Evolutionary conservation across 2,113 vertebrate species (phyloP), one percentile per base, ranked within the genome.

Genomic region (Apteryx mantelli): DNA sequence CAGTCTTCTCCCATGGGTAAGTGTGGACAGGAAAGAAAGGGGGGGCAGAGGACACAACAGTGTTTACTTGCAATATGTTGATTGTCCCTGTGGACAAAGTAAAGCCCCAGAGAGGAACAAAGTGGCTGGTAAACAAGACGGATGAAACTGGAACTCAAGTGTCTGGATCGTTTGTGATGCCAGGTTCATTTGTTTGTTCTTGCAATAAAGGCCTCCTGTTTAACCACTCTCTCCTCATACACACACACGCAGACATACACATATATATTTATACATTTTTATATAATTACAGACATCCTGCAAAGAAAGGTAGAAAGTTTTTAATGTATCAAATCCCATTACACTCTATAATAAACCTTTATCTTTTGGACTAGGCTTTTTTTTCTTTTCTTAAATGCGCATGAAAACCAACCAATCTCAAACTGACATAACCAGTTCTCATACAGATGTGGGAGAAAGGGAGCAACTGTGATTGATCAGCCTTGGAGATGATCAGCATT

Each of bases 361-460:
- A 38, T 55, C 48, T 69, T 53, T 58, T 46, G 24, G 61, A 56
- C 12, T 3, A 55, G 12, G 5, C 8, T 50, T 58, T 70, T 13
- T 32, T 8, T 11, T 44, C 76, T 77, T 69, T 22, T 50, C 25
- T 20, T 86, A 52, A 81, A 75, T 9, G 10, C 50, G 30, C 0
- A 0, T 32, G 36, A 53, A 85, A 75, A 55, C 11, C 55, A 53
- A 28, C 40, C 34, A 46, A 83, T 64, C 38, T 28, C 44, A 70
- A 42, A 15, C 0, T 61, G 50, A 61, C 36, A 65, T n/a, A 44
- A 22, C 0, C 1, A 56, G 14, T 69, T 73, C 28, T 61, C 30
- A 2, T 28, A 13, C 5, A 50, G n/a, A 16, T 20, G 15, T 48
- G 15, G 12, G 65, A 42, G 30, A 56, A 75, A 42, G 25, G 21